A percentile compares a stretch with the other conserved stretches of the same genome.
These are phyloP conservation scores for Battus philenor DNA, from an alignment of 1,140 invertebrate genomes.

Conservation along the genomic window DNA sequence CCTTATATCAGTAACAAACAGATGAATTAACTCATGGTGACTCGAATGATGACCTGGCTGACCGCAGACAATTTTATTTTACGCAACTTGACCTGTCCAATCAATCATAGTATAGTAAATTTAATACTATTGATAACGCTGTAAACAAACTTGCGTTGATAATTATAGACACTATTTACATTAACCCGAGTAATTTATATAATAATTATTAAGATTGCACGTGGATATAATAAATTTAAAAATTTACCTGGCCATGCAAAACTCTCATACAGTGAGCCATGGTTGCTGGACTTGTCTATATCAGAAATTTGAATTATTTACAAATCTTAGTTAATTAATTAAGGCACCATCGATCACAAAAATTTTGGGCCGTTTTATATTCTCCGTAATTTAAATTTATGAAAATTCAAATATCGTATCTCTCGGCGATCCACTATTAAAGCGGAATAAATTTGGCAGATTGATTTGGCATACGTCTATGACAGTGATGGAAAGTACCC, in stretches of 20 bases:
- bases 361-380: constrained; percentile 22
- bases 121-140: constrained; percentile 32
- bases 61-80: constrained; percentile 40
- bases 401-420: constrained; percentile 25
- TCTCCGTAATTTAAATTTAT: constrained; percentile 27
- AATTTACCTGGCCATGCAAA: constrained; percentile 83
- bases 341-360: constrained; percentile 55
- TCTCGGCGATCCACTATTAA: constrained; percentile 27
- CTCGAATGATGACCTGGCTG: constrained; percentile 28
- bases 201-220: constrained; percentile 27
- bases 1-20: not conserved
- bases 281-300: constrained; percentile 64
- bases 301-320: constrained; percentile 33
- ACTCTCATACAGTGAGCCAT: constrained; percentile 86
- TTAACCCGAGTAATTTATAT: constrained; percentile 1
- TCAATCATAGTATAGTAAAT: constrained; percentile 38
- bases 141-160: constrained; percentile 42
- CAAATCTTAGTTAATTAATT: constrained; percentile 40
- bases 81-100: constrained; percentile 46
- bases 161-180: constrained; percentile 4
- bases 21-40: constrained; percentile 17
- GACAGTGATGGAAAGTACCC: too few species aligned
- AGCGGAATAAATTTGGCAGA: constrained; percentile 43
- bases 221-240: constrained; percentile 29
- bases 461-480: constrained; percentile 36